phyloP scores from a whole-genome alignment of 1,140 invertebrate species.

The Procambarus clarkii region DNA sequence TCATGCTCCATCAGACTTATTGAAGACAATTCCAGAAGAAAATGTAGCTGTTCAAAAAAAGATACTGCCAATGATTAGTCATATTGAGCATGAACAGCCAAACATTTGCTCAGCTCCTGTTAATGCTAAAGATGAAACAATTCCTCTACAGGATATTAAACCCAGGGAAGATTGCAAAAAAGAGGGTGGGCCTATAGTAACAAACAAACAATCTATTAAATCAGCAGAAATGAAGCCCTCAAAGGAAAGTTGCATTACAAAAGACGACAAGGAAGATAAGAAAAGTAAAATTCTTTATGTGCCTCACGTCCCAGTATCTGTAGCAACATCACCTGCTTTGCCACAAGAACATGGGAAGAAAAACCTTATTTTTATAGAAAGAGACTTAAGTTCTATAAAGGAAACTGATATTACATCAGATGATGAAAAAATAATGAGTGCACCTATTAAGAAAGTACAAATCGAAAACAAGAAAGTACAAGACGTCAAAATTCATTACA shows the following conservation, averaged over 20 bases:
- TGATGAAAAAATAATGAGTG: background rate
- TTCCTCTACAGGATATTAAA: background rate
- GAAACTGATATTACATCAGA: slow-evolving; percentile 29
- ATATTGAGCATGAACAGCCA: background rate
- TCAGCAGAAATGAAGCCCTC: background rate
- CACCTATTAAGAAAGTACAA: background rate
- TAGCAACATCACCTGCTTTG: background rate
- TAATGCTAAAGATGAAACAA: background rate
- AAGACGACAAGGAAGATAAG: background rate
- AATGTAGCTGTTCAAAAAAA: background rate
- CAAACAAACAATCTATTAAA: background rate
- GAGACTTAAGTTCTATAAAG: background rate
- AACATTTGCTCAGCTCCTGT: background rate
- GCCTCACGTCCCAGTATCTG: slow-evolving; percentile 7
- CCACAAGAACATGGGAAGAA: background rate
- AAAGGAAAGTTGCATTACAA: background rate
- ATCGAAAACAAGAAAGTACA: slow-evolving; percentile 10
- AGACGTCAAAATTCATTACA: slow-evolving; percentile 20
- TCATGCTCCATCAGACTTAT: slow-evolving; percentile 17
- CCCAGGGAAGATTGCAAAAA: background rate
- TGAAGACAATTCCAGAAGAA: background rate
- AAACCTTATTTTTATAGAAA: background rate
- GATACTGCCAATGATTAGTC: background rate
- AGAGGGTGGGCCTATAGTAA: background rate
- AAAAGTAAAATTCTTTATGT: slow-evolving; percentile 24